These are phyloP conservation scores for Gallirallus australis DNA, from an alignment of 2,797 vertebrate genomes.

Conservation along the genomic window DNA sequence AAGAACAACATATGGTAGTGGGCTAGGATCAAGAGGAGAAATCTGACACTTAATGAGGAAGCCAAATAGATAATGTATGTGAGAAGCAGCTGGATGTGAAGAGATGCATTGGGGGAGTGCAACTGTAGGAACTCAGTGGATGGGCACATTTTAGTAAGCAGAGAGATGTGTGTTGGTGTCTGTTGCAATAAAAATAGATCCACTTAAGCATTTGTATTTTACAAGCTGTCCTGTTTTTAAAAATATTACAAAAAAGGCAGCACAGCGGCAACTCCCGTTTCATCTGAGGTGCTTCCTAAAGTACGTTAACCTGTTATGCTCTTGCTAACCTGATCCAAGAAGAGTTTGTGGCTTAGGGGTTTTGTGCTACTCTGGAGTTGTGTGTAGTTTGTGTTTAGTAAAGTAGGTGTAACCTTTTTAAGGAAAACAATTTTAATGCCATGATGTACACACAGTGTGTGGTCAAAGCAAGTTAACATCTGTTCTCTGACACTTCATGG, in stretches of 20 bases:
- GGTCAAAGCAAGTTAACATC: rapidly evolving
- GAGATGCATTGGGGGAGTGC: rapidly evolving
- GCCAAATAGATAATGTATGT: background rate
- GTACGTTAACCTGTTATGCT: background rate
- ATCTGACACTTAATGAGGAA: background rate
- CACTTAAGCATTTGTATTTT: background rate
- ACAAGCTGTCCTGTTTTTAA: background rate
- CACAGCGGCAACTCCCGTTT: background rate
- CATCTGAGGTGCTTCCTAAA: background rate
- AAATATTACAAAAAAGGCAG: background rate
- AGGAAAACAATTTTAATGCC: background rate
- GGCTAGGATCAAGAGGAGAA: background rate
- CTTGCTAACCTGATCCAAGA: background rate
- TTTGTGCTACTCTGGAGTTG: background rate
- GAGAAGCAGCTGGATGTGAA: background rate
- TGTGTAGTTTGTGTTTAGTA: background rate
- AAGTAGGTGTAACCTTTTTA: background rate
- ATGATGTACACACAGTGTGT: rapidly evolving
- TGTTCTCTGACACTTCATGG: background rate
- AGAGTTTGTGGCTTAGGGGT: background rate
- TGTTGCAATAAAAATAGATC: background rate
- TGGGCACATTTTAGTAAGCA: background rate
- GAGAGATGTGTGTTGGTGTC: background rate
- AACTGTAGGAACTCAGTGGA: background rate
- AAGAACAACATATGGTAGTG: background rate